Base-by-base conservation (phyloP, 1,140 invertebrate genomes). In the Leptinotarsa undecemlineata region DNA sequence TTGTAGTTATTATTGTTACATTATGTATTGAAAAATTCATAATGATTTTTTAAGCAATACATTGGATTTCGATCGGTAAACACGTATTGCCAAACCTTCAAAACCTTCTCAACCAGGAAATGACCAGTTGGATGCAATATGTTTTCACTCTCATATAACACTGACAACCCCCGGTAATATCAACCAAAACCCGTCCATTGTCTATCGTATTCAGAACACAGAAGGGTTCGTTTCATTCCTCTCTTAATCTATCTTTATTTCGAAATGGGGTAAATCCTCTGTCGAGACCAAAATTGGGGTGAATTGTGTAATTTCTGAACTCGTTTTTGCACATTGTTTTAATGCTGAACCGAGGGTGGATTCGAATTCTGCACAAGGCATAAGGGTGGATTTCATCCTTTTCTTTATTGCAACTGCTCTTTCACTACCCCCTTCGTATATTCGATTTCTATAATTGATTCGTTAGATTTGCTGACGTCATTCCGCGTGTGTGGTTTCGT, bases 321-420 rank as follows among this genome's bases (percentile, higher is more conserved):
- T 78, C 77, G 75, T 78, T 78, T 78, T 76, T 78, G 73, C 75
- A 78, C 77, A 76, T 78, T 78, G 77, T 78, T 78, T 78, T 78
- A 78, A 78, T 76, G 51, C 51, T n/a, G 61, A 68, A 17, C 21
- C 63, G 66, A 64, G 73, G 76, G 73, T 74, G 76, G 68, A 72
- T 63, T 61, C 51, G 26, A 4, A 17, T 57, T 15, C 51, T 19
- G 51, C 26, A 33, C 15, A 42, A 70, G 76, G 74, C 26, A 33
- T 8, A 42, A 66, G 76, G 74, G 77, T 71, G 69, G 69, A 71
- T 60, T 71, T 71, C 42, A 71, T 71, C 69, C 69, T 60, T 71
- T 71, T 71, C 69, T n/a, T 33, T 48, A 48, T 42, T 63, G 61
- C 71, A 69, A 73, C 63, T 67, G 71, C 64, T 76, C 57, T 68